These are phyloP conservation scores for Heptranchias perlo DNA, from an alignment of 2,113 vertebrate genomes.

Conservation along the genomic window DNA sequence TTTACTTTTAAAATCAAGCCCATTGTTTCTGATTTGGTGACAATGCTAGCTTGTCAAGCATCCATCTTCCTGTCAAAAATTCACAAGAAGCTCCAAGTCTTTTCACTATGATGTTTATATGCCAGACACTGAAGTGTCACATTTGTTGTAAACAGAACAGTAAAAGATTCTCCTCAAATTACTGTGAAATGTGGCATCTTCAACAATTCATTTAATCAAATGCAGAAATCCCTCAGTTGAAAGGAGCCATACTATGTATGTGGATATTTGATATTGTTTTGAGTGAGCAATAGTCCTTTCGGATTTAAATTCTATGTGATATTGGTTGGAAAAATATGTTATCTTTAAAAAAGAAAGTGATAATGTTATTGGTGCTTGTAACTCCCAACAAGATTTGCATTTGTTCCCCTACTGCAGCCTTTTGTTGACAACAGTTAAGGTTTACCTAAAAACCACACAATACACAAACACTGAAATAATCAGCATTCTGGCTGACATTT, in stretches of 20 bases:
- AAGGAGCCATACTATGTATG: not conserved
- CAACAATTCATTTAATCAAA: not conserved
- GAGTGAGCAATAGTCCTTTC: not conserved
- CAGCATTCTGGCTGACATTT: conserved; percentile 14
- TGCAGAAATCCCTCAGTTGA: not conserved
- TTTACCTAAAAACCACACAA: not conserved
- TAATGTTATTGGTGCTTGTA: not conserved
- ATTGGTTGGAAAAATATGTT: not conserved
- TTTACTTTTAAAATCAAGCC: too few species aligned
- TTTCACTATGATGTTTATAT: not conserved
- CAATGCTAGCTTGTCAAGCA: not conserved
- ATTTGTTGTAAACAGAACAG: not conserved
- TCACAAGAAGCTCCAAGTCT: not conserved
- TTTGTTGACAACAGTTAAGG: not conserved
- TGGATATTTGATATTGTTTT: not conserved
- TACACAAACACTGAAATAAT: not conserved
- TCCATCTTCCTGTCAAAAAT: not conserved
- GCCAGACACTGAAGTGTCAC: not conserved
- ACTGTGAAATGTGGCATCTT: not conserved
- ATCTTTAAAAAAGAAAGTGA: not conserved
- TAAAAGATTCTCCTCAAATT: not conserved
- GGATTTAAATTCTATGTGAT: not conserved
- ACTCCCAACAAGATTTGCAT: not conserved
- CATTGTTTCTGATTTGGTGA: not conserved
- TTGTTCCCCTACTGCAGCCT: not conserved